Evolutionary conservation across 2,113 vertebrate genomes (phyloP).

Genomic region (Malurus alboscapulatus): DNA sequence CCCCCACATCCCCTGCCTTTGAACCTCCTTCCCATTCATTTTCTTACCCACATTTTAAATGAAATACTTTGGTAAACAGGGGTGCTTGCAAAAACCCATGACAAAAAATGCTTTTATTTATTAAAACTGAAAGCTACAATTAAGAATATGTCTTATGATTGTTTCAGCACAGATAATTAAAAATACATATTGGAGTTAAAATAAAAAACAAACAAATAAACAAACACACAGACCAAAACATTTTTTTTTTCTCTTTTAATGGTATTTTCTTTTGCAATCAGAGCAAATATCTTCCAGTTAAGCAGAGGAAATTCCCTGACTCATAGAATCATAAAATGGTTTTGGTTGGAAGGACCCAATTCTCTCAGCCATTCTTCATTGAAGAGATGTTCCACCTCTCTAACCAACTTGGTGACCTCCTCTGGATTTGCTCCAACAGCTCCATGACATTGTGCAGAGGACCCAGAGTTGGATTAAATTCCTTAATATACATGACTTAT

Average conservation of each 20-base stretch:
- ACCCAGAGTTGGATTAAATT: background rate
- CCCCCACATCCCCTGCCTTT: fast-evolving
- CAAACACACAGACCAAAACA: background rate
- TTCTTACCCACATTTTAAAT: background rate
- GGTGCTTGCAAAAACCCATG: background rate
- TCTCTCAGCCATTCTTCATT: background rate
- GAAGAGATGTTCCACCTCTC: background rate
- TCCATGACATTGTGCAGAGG: background rate
- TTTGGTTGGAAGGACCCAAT: background rate
- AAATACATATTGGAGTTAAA: background rate
- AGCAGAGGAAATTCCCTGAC: background rate
- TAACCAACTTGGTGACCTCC: background rate
- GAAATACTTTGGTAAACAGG: background rate
- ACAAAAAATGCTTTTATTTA: background rate
- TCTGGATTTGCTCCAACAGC: background rate
- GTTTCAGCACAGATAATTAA: background rate
- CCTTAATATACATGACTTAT: background rate
- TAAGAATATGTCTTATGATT: background rate
- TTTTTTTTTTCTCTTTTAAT: background rate
- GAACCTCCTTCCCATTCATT: background rate
- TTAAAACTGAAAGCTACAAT: background rate
- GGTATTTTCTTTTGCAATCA: background rate
- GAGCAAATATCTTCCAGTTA: background rate
- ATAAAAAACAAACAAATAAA: background rate
- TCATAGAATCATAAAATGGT: background rate